Conservation (phyloP, 2,113 vertebrate genomes). For the Arothron firmamentum region DNA sequence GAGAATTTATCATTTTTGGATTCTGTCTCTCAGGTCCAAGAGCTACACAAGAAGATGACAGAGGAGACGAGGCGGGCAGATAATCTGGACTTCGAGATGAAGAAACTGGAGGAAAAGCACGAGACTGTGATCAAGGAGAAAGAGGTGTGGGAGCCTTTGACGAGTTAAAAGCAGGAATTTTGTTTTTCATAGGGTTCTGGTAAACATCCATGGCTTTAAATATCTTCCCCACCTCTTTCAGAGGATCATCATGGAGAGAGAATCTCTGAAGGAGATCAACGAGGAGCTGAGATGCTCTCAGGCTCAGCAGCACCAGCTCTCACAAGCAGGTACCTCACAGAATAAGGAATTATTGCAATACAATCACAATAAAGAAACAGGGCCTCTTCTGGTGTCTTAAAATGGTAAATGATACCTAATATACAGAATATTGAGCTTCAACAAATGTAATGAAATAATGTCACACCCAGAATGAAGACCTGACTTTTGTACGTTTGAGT, state of each 20-base stretch:
- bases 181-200: not conserved
- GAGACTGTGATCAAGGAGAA: slow-evolving; percentile 91
- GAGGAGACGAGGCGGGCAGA: slow-evolving; percentile 92
- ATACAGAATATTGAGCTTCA: no score
- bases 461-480: not conserved
- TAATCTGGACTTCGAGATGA: slow-evolving; percentile 90
- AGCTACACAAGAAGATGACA: slow-evolving; percentile 88
- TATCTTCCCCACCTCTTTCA: slow-evolving; percentile 33
- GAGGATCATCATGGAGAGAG: slow-evolving; percentile 90
- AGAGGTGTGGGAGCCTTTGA: slow-evolving; percentile 75
- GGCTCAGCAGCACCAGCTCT: slow-evolving; percentile 88
- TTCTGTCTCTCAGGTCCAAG: slow-evolving; percentile 81
- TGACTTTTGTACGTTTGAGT: no score
- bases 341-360: not conserved
- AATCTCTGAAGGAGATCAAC: slow-evolving; percentile 90
- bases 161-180: not conserved
- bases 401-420: no score
- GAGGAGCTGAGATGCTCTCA: slow-evolving; percentile 93
- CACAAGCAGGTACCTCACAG: slow-evolving; percentile 80
- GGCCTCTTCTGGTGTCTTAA: no score
- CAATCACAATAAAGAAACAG: no score
- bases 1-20: not conserved
- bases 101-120: slow-evolving; percentile 87
- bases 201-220: not conserved
- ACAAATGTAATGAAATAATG: not conserved